These are phyloP conservation scores for Cheilosia vernalis DNA, from an alignment of 2,888 invertebrate genomes.

Conservation along the genomic window DNA sequence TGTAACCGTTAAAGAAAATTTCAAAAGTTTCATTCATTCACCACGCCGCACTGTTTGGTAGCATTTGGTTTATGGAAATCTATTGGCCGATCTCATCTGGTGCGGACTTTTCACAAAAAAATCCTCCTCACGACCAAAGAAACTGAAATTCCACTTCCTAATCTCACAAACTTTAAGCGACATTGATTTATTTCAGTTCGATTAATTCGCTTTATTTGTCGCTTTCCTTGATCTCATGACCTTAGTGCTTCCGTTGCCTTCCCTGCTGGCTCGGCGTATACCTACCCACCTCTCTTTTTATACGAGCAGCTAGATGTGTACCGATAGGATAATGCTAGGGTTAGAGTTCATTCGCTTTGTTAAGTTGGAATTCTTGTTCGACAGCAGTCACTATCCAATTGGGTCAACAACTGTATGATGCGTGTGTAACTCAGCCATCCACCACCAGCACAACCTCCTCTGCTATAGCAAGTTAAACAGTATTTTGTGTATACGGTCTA, in stretches of 20 bases:
- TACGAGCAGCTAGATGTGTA: slow-evolving; percentile 10
- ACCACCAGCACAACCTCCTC: background rate
- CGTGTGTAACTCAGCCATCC: background rate
- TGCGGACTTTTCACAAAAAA: slow-evolving; percentile 7
- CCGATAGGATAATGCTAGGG: slow-evolving; percentile 61
- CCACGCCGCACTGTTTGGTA: slow-evolving; percentile 1
- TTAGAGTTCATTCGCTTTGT: slow-evolving; percentile 67
- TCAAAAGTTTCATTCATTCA: background rate
- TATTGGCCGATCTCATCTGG: slow-evolving; percentile 30
- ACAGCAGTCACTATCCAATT: slow-evolving; percentile 66
- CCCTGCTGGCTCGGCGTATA: too few relatives aligned
- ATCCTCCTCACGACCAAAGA: slow-evolving; percentile 41
- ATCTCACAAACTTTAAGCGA: slow-evolving; percentile 80
- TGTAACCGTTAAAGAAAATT: background rate
- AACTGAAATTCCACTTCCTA: slow-evolving; percentile 76
- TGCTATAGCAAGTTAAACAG: slow-evolving; percentile 6
- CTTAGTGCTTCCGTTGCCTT: slow-evolving; percentile 42
- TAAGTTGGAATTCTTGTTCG: slow-evolving; percentile 69
- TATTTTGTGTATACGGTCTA: slow-evolving; percentile 14
- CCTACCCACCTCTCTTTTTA: background rate
- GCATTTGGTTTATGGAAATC: slow-evolving; percentile 59
- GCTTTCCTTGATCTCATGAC: slow-evolving; percentile 67
- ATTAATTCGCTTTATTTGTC: slow-evolving; percentile 81
- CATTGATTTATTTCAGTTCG: slow-evolving; percentile 83
- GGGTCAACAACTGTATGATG: slow-evolving; percentile 56